Conservation (phyloP, 2,113 vertebrate genomes). For the Lamprotornis superbus region DNA sequence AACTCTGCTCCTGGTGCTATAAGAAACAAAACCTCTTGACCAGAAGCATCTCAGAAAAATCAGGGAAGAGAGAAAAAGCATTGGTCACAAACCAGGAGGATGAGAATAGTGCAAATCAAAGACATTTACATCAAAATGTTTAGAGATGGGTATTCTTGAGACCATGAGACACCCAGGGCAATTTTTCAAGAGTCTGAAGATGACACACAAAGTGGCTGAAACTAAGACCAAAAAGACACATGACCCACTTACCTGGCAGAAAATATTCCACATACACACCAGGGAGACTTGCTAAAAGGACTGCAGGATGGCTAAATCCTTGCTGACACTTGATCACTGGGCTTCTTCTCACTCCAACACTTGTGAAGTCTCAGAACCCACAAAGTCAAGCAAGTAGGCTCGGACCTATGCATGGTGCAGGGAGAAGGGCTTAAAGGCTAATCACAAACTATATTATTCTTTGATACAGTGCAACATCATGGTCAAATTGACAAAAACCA, state of each 20-base stretch:
- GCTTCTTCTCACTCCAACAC: background rate
- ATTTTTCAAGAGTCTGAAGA: background rate
- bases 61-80: constrained; percentile 18
- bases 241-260: background rate
- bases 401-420: background rate
- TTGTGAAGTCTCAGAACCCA: background rate
- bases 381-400: background rate
- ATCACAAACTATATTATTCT: background rate
- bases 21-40: background rate
- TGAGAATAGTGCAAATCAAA: background rate
- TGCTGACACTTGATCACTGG: background rate
- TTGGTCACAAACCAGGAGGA: background rate
- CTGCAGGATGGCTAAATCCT: background rate
- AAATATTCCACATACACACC: background rate
- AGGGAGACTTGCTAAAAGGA: background rate
- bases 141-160: background rate
- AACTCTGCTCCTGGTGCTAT: background rate
- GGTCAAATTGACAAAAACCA: background rate
- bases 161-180: background rate
- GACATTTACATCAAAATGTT: background rate
- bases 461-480: background rate
- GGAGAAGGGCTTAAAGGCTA: background rate
- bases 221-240: background rate
- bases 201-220: background rate
- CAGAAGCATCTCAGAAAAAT: background rate